Evolutionary conservation across 2,113 vertebrate species (phyloP).

Genomic region (Mugil cephalus): DNA sequence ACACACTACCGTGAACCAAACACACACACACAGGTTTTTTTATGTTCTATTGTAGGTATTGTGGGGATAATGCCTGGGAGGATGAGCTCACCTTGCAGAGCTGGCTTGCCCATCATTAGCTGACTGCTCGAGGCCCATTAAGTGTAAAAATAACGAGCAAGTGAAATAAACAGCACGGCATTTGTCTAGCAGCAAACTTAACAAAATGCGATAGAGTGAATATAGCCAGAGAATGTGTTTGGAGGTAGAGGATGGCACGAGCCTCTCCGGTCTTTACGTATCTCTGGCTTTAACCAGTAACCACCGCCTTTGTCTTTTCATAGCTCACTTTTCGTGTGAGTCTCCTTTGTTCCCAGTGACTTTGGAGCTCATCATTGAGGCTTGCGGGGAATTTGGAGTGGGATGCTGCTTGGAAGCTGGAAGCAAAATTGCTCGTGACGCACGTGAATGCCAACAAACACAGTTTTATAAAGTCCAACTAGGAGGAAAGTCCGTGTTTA

Average conservation of each 20-base stretch:
- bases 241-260: too few species aligned
- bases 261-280: conserved; percentile 12
- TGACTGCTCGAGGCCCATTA: conserved; percentile 43
- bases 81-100: conserved; percentile 69
- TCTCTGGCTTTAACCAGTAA: background rate
- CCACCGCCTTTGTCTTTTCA: conserved; percentile 28
- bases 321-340: conserved; percentile 45
- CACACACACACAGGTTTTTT: conserved; percentile 57
- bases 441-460: conserved; percentile 22
- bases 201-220: background rate
- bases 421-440: conserved; percentile 34
- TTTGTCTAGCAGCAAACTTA: background rate
- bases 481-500: conserved; percentile 9
- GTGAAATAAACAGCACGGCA: background rate
- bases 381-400: conserved; percentile 72
- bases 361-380: conserved; percentile 58
- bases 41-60: conserved; percentile 56
- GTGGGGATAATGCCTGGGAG: conserved; percentile 57
- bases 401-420: conserved; percentile 55
- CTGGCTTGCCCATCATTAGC: conserved; percentile 55
- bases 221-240: background rate
- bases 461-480: conserved; percentile 48
- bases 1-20: conserved; percentile 8
- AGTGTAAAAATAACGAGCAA: conserved; percentile 32
- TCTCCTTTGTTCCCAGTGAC: conserved; percentile 47